Evolutionary conservation across 64 coral and sea anemone species (phyloP).

Genomic region (Montipora efflorescens): DNA sequence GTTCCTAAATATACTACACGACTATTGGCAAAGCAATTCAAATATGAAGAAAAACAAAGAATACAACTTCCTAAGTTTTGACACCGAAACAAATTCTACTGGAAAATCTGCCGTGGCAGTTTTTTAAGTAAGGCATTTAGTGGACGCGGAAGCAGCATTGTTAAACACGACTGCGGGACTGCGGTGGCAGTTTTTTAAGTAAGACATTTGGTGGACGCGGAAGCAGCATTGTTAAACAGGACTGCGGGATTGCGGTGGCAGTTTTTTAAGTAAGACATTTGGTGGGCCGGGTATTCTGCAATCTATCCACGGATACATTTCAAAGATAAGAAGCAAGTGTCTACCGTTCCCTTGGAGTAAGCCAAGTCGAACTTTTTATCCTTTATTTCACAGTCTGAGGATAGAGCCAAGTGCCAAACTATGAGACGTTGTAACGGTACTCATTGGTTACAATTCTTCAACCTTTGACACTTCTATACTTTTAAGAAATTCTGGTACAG

Average conservation of each 20-base stretch:
- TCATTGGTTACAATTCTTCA: background rate
- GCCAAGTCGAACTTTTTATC: background rate
- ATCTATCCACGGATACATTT: conserved; percentile 38
- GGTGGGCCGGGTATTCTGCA: background rate
- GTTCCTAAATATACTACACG: conserved; percentile 20
- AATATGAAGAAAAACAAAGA: conserved; percentile 38
- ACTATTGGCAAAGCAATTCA: background rate
- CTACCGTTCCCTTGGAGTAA: background rate
- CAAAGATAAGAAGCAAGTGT: conserved; percentile 15
- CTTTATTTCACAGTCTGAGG: conserved; percentile 1
- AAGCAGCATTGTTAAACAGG: too few species aligned
- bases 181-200: too few species aligned
- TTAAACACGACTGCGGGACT: too few species aligned
- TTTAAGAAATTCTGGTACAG: conserved; percentile 27
- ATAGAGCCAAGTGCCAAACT: conserved; percentile 3
- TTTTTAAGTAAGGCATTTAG: too few species aligned
- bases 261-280: too few species aligned
- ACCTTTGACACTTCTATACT: conserved; percentile 22
- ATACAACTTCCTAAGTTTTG: conserved; percentile 39
- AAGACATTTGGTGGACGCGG: too few species aligned
- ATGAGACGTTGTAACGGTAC: background rate
- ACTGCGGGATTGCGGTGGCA: too few species aligned
- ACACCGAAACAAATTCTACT: conserved; percentile 40
- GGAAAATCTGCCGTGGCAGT: conserved; percentile 40
- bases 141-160: too few species aligned